phyloP scores from a whole-genome alignment of 1,140 invertebrate species.

The Phthorimaea operculella region DNA sequence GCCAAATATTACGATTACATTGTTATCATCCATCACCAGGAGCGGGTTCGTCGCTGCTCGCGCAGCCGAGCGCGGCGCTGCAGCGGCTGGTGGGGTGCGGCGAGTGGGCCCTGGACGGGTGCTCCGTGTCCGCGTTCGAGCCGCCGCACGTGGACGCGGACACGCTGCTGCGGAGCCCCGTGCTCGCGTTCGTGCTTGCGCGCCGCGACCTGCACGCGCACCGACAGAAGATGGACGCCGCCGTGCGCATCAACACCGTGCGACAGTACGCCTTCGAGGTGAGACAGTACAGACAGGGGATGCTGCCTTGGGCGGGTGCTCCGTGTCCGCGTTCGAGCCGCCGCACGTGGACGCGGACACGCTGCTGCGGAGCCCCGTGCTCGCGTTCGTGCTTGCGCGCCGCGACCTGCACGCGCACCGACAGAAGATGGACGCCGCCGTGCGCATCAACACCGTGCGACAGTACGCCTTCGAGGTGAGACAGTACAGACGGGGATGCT shows the following conservation, averaged over 20 bases:
- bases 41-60: conserved; percentile 79
- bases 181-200: conserved; percentile 45
- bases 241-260: conserved; percentile 53
- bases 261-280: conserved; percentile 62
- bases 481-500: too few species aligned
- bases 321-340: conserved; percentile 43
- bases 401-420: conserved; percentile 41
- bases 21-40: too few species aligned
- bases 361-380: conserved; percentile 44
- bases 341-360: conserved; percentile 36
- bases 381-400: conserved; percentile 45
- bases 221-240: conserved; percentile 53
- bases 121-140: conserved; percentile 42
- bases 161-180: conserved; percentile 39
- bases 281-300: too few species aligned
- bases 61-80: conserved; percentile 84
- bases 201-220: conserved; percentile 41
- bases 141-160: conserved; percentile 39
- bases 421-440: conserved; percentile 54
- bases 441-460: conserved; percentile 51
- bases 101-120: conserved; percentile 24
- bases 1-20: too few species aligned
- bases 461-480: conserved; percentile 61
- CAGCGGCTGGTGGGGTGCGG: conserved; percentile 72
- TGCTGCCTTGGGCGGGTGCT: too few species aligned